Conservation (phyloP, 2,888 invertebrate genomes). For the Choristoneura rosaceana region DNA sequence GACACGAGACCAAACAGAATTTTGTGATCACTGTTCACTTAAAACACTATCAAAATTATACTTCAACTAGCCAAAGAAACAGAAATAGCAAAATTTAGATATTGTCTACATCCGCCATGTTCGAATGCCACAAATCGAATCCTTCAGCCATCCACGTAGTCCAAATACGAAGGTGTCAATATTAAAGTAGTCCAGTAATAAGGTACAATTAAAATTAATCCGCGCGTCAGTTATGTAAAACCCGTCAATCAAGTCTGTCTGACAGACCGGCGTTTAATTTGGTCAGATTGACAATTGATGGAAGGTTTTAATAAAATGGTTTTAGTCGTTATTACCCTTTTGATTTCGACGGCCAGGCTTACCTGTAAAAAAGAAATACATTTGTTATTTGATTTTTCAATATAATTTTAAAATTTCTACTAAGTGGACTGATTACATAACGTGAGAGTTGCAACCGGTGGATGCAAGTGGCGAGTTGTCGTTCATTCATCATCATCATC, state of each 20-base stretch:
- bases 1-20: too few species aligned
- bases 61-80: too few species aligned
- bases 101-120: too few species aligned
- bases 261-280: constrained; percentile 40
- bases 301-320: constrained; percentile 5
- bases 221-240: constrained; percentile 77
- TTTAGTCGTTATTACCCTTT: constrained; percentile 8
- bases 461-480: too few species aligned
- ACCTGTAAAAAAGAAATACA: constrained; percentile 51
- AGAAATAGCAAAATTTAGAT: too few species aligned
- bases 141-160: too few species aligned
- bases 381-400: background rate
- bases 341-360: constrained; percentile 44
- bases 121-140: too few species aligned
- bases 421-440: too few species aligned
- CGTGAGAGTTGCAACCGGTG: too few species aligned
- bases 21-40: too few species aligned
- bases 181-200: constrained; percentile 43
- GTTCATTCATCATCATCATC: too few species aligned
- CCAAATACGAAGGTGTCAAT: constrained; percentile 21
- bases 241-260: constrained; percentile 69
- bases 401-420: background rate
- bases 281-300: constrained; percentile 46
- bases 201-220: constrained; percentile 69
- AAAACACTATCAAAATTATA: too few species aligned